phyloP scores from a whole-genome alignment of 2,797 vertebrate species.

The Enteromius treurensis region DNA sequence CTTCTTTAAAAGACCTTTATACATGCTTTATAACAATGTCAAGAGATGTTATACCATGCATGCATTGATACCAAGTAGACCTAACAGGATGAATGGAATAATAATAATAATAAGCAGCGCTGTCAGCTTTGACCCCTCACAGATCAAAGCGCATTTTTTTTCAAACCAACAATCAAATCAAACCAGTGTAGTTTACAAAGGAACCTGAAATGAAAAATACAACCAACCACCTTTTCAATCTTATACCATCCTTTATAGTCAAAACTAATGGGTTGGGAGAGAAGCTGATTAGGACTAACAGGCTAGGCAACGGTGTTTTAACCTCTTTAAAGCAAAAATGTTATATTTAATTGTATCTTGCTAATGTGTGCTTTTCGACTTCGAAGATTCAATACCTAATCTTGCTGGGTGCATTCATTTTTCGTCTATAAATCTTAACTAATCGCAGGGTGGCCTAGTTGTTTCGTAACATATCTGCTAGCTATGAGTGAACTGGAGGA shows the following conservation, averaged over 20 bases:
- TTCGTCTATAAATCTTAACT: conserved; percentile 6
- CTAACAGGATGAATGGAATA: conserved; percentile 34
- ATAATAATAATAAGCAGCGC: conserved; percentile 38
- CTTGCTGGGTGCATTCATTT: conserved; percentile 13
- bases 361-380: not conserved
- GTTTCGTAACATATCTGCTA: conserved; percentile 33
- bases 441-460: conserved; percentile 19
- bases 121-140: conserved; percentile 24
- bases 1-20: conserved; percentile 33
- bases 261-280: not conserved
- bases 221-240: not conserved
- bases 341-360: not conserved
- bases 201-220: conserved; percentile 1
- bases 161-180: conserved; percentile 35
- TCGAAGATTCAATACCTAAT: conserved; percentile 7
- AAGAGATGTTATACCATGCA: conserved; percentile 18
- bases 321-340: not conserved
- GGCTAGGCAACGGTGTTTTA: not conserved
- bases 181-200: conserved; percentile 40
- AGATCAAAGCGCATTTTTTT: conserved; percentile 15
- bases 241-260: not conserved
- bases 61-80: conserved; percentile 25
- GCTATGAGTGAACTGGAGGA: conserved; percentile 26
- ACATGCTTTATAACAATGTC: conserved; percentile 43
- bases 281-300: not conserved